phyloP scores from a whole-genome alignment of 1,140 invertebrate genomes.

The Diprion similis region DNA sequence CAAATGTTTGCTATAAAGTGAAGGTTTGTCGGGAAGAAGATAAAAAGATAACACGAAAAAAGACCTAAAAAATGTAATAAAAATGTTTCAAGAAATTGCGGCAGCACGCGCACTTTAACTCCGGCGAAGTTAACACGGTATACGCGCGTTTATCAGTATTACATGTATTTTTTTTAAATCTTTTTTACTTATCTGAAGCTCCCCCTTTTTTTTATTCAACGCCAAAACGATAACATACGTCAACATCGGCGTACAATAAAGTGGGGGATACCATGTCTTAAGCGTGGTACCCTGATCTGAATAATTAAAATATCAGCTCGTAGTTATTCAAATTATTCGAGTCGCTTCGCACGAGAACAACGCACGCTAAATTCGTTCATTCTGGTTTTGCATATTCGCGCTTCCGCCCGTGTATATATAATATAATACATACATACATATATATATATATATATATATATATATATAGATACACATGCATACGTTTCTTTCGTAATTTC shows the following conservation, averaged over 20 bases:
- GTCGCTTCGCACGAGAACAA: not conserved
- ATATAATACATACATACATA: too few relatives aligned
- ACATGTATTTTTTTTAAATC: not conserved
- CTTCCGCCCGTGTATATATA: not conserved
- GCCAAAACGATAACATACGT: conserved; percentile 7
- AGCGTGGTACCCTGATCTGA: conserved; percentile 27
- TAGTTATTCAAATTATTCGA: conserved; percentile 45
- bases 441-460: too few relatives aligned
- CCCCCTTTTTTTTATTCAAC: not conserved
- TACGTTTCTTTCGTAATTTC: not conserved
- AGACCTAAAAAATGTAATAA: too few relatives aligned
- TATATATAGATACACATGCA: too few relatives aligned
- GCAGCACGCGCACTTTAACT: too few relatives aligned
- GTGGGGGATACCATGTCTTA: not conserved
- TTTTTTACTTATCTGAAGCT: not conserved
- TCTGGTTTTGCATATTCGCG: not conserved
- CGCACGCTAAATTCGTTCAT: not conserved
- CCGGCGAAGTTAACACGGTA: too few relatives aligned
- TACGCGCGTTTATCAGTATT: too few relatives aligned
- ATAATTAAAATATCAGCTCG: conserved; percentile 56
- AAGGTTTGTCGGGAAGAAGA: too few relatives aligned
- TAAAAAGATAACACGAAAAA: too few relatives aligned
- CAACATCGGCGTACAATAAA: not conserved
- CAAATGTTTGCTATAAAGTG: too few relatives aligned
- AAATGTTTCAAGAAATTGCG: too few relatives aligned